Base-by-base conservation (phyloP, 2,113 vertebrate genomes). In the Menidia beryllina region DNA sequence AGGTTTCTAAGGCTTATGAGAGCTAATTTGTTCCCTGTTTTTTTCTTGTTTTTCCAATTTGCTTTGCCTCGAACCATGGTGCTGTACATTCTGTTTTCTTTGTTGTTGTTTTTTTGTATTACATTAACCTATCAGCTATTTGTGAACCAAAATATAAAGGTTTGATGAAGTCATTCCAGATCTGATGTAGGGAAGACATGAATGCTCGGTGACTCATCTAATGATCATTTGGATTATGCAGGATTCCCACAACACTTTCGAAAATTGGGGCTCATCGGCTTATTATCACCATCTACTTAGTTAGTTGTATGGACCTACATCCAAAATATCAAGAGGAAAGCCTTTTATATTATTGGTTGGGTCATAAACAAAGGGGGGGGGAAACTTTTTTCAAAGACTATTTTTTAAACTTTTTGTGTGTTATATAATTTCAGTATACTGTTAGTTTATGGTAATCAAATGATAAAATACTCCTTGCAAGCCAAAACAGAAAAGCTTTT, bases 171-270 rank as follows among this genome's bases (percentile, higher is more conserved):
- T n/a, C n/a, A n/a, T n/a, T n/a, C n/a, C n/a, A n/a, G n/a, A n/a
- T n/a, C n/a, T n/a, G n/a, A 41, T 77, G 52, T 41, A 63, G 48
- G 41, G 10, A 58, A 53, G 20, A 41, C 56, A 58, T 25, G 43
- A 72, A 56, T 49, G 47, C 61, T 7, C 61, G 58, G n/a, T 59
- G 20, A 70, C 23, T 66, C 9, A 64, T 66, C 9, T 11, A 55
- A 51, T 43, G 11, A 17, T 75, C 52, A 38, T 68, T 41, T 55
- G 21, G 66, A 50, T 72, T 75, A 50, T 39, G 49, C 17, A 48
- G n/a, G 50, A 45, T 50, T 49, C 8, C 45, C 11, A n/a, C 43
- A 75, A 14, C 20, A 58, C 21, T 4, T 20, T 25, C 5, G 11
- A 77, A 7, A 51, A 54, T 13, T 54, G 26, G 15, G 34, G 48